Evolutionary conservation across 2,113 vertebrate species (phyloP).

Genomic region (Megalops atlanticus): DNA sequence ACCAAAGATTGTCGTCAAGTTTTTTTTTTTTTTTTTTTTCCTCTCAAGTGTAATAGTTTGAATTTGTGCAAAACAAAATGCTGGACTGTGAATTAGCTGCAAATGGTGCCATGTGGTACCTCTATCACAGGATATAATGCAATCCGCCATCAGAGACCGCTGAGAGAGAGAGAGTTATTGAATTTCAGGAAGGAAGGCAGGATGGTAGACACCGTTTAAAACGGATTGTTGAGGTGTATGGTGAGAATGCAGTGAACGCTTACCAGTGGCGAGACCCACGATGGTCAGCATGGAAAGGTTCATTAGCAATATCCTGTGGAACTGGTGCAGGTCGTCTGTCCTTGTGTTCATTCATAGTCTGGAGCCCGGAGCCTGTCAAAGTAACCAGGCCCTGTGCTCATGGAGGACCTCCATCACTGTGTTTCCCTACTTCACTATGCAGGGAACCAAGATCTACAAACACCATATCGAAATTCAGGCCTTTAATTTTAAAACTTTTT

Average conservation of each 20-base stretch:
- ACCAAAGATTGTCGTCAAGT: constrained; percentile 22
- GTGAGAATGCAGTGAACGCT: neutral
- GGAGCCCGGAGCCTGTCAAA: neutral
- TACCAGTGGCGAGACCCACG: no score
- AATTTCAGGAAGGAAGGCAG: neutral
- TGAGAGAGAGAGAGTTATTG: neutral
- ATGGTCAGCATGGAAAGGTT: no score
- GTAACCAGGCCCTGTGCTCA: neutral
- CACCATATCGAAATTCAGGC: neutral
- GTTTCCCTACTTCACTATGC: neutral
- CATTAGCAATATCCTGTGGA: neutral
- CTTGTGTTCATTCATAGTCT: neutral
- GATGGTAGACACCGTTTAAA: neutral
- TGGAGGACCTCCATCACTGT: neutral
- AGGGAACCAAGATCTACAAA: constrained; percentile 11
- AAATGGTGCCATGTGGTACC: neutral
- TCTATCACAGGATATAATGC: neutral
- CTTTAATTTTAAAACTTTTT: neutral
- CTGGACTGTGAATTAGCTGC: neutral
- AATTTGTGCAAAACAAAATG: neutral
- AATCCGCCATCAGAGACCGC: neutral
- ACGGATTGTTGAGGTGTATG: neutral
- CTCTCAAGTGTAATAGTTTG: neutral
- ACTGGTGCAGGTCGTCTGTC: neutral
- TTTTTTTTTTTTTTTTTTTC: constrained; percentile 10